These are phyloP conservation scores for Chalcis sispes DNA, from an alignment of 2,888 invertebrate species.

Conservation along the genomic window DNA sequence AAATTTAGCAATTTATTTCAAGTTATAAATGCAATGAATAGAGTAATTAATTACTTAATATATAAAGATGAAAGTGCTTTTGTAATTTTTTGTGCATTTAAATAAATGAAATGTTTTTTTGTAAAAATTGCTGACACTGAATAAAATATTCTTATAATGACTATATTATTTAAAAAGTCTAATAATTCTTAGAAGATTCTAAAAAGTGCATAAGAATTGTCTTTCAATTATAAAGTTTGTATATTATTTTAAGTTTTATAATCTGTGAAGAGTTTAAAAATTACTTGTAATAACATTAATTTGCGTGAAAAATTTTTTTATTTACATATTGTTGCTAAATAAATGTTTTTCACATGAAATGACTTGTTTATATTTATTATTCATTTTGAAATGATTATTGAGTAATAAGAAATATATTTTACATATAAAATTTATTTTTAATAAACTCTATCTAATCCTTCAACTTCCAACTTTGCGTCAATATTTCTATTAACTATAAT, in stretches of 20 bases:
- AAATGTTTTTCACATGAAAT: constrained; percentile 51
- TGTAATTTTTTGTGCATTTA: constrained; percentile 47
- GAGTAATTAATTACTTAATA: constrained; percentile 23
- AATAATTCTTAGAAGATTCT: constrained; percentile 34
- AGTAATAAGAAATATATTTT: constrained; percentile 39
- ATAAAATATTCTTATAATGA: constrained; percentile 23
- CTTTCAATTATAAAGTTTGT: constrained; percentile 27
- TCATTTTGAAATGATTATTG: constrained; percentile 19
- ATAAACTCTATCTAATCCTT: constrained; percentile 74
- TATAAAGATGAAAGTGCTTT: constrained; percentile 33
- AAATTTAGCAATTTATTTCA: constrained; percentile 44
- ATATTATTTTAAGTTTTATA: constrained; percentile 46
- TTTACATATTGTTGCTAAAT: constrained; percentile 56
- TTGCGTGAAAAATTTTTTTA: constrained; percentile 54
- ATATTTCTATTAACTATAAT: constrained; percentile 81
- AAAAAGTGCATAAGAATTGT: constrained; percentile 29
- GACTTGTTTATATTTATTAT: constrained; percentile 23
- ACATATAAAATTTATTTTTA: constrained; percentile 55
- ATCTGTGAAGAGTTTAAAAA: constrained; percentile 22
- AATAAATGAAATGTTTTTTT: constrained; percentile 24
- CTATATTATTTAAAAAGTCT: constrained; percentile 41
- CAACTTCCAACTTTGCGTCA: constrained; percentile 76
- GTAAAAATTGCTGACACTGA: constrained; percentile 27
- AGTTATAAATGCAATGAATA: constrained; percentile 34
- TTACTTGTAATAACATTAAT: constrained; percentile 39